Base-by-base conservation (phyloP, 2,113 vertebrate species). In the Scortum barcoo region DNA sequence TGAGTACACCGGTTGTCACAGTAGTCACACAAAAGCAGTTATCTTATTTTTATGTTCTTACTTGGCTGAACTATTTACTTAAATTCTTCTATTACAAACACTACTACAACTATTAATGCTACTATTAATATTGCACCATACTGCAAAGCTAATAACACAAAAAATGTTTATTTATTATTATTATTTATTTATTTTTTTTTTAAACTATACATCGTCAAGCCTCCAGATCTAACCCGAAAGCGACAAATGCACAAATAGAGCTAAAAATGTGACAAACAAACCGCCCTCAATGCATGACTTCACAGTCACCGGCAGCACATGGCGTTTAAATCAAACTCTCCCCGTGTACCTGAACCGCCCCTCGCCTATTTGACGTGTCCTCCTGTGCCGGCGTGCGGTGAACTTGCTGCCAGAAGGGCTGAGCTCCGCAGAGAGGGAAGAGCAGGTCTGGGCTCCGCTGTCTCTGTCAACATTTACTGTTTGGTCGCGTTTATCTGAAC, bases 321-420 rank as follows among this genome's bases (percentile, higher is more conserved):
- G 57, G 50, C 30, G 22, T 7, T 0, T 2, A 36, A 56, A 89
- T n/a, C 72, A 26, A 91, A 14, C 83, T 83, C 75, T 81, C 60
- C 76, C 48, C 38, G 20, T 19, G 14, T 17, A 71, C 57, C 85
- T 86, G 66, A 42, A 51, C 28, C 80, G 72, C 82, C 86, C 69
- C 80, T 67, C 5, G 5, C 8, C 33, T 62, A 3, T 61, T 56
- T 53, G 78, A 81, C 84, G 80, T 70, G 14, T 83, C 58, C 9
- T 42, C 26, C 19, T 2, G 36, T 7, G 40, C 12, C 24, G 22
- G 61, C 26, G 6, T 53, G 71, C 30, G 11, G 65, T 0, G 17
- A 50, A 73, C 66, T 76, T 83, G 70, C 48, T 42, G 2, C 1
- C 2, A 30, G 30, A 8, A 0, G 2, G 51, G 26, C 30, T 12